Conservation (phyloP, 2,797 vertebrate species). For the Prionace glauca region DNA sequence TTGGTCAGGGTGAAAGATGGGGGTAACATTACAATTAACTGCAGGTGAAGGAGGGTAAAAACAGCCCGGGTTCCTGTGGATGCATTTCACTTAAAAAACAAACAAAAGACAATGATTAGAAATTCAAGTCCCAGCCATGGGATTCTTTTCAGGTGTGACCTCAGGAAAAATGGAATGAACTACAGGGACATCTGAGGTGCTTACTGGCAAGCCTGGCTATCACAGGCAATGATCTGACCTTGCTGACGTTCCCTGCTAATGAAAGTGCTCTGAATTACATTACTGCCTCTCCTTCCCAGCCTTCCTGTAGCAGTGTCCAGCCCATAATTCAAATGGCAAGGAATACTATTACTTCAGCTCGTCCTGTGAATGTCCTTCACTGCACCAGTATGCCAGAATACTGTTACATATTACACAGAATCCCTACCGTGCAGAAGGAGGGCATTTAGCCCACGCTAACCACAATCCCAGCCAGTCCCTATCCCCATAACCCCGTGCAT, state of each 20-base stretch:
- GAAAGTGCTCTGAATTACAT: slow-evolving; percentile 1
- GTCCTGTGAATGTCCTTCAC: background rate
- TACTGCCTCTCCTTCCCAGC: background rate
- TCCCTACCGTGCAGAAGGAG: too few relatives aligned
- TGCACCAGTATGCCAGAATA: background rate
- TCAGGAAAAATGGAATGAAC: too few relatives aligned
- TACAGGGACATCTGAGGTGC: too few relatives aligned
- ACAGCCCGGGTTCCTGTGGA: too few relatives aligned
- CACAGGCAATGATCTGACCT: background rate
- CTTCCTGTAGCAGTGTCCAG: background rate
- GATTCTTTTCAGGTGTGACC: too few relatives aligned
- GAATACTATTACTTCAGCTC: background rate
- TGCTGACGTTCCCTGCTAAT: background rate
- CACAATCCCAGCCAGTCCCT: too few relatives aligned
- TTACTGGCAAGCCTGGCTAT: background rate
- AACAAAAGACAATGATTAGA: too few relatives aligned
- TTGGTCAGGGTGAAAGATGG: background rate
- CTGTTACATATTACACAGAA: too few relatives aligned
- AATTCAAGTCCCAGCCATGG: too few relatives aligned
- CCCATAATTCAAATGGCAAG: background rate
- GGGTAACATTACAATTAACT: background rate
- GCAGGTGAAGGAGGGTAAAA: background rate
- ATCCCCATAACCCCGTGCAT: too few relatives aligned
- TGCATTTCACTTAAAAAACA: too few relatives aligned
- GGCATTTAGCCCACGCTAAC: too few relatives aligned